Evolutionary conservation across 2,113 vertebrate genomes (phyloP).

Genomic region (Aspiorhynchus laticeps): DNA sequence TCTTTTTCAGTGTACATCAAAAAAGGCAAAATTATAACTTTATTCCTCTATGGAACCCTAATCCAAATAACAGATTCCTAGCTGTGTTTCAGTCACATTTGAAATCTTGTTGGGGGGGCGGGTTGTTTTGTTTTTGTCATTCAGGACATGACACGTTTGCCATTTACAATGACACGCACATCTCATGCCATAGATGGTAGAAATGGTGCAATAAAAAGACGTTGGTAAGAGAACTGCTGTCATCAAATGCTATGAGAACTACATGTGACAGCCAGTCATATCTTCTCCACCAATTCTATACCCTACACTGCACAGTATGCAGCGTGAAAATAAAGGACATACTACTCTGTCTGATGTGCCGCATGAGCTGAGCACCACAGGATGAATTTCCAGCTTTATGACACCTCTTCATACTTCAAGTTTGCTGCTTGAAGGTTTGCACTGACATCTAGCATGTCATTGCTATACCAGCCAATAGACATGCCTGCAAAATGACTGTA

Average conservation of each 20-base stretch:
- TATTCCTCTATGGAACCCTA: neutral
- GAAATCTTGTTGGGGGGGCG: neutral
- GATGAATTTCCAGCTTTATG: constrained; percentile 10
- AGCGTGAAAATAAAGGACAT: constrained; percentile 26
- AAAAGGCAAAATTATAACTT: neutral
- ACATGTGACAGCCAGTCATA: constrained; percentile 15
- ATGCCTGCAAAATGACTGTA: neutral
- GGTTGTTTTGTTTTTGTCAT: neutral
- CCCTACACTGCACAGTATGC: constrained; percentile 25
- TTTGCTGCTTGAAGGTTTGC: neutral
- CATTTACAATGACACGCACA: neutral
- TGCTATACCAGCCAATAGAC: neutral
- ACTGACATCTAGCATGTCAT: neutral
- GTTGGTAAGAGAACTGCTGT: neutral
- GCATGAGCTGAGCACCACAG: constrained; percentile 1
- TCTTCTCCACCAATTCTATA: constrained; percentile 25
- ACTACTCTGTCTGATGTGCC: neutral
- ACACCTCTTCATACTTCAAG: constrained; percentile 28
- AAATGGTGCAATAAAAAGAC: neutral
- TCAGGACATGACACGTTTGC: constrained; percentile 13
- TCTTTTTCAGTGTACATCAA: neutral
- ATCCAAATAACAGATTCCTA: neutral
- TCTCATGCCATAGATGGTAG: neutral
- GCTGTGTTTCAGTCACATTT: neutral
- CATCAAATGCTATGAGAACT: constrained; percentile 14